Conservation (phyloP, 1,140 invertebrate species). For the Caenorhabditis briggsae region DNA sequence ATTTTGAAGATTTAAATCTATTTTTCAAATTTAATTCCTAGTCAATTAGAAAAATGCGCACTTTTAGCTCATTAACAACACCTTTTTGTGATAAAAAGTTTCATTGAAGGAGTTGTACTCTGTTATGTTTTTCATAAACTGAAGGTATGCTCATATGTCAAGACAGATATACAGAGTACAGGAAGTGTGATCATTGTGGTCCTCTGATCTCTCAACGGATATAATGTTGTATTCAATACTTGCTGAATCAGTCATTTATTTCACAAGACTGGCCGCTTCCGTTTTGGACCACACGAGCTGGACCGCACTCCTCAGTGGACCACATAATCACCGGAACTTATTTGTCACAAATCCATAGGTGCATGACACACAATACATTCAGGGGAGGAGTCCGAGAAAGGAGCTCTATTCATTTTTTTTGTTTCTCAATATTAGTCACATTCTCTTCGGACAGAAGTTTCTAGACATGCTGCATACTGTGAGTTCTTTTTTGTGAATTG, state of each 20-base stretch:
- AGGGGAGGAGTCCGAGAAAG: neutral
- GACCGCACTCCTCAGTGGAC: neutral
- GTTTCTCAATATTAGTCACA: neutral
- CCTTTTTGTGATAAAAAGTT: too few species aligned
- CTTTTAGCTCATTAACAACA: too few species aligned
- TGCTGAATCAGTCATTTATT: slow-evolving; percentile 45
- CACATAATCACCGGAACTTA: slow-evolving; percentile 51
- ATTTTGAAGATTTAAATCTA: too few species aligned
- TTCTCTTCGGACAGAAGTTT: neutral
- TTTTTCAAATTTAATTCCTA: too few species aligned
- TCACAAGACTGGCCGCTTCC: slow-evolving; percentile 39
- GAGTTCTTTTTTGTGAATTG: neutral
- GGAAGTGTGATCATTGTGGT: slow-evolving; percentile 40
- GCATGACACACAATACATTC: slow-evolving; percentile 44
- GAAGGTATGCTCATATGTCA: slow-evolving; percentile 15
- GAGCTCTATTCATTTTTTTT: neutral
- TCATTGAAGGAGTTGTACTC: too few species aligned
- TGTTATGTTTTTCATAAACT: too few species aligned
- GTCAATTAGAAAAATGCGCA: too few species aligned
- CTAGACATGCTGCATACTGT: neutral
- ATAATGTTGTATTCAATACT: slow-evolving; percentile 5
- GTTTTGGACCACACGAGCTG: slow-evolving; percentile 46
- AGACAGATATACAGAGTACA: neutral
- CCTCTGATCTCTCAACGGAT: neutral
- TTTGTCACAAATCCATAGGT: slow-evolving; percentile 43